Conservation (phyloP, 1,140 invertebrate genomes). For the Hylaeus volcanicus region DNA sequence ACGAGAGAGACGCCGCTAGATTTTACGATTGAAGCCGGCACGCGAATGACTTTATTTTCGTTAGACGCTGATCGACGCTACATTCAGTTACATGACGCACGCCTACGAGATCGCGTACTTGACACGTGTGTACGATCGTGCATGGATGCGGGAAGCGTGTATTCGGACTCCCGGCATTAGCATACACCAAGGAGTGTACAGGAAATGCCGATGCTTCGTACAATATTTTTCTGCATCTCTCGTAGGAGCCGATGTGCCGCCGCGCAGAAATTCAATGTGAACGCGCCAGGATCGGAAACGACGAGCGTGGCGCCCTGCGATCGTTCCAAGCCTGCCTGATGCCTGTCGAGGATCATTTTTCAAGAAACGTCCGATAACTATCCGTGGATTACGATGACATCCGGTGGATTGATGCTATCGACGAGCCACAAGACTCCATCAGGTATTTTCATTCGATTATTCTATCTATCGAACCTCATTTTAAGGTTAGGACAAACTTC, state of each 20-base stretch:
- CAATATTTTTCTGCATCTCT: slow-evolving; percentile 25
- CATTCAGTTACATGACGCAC: slow-evolving; percentile 56
- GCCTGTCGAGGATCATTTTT: slow-evolving; percentile 3
- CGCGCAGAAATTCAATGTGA: slow-evolving; percentile 32
- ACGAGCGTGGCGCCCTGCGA: slow-evolving; percentile 11
- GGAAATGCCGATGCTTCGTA: slow-evolving; percentile 57
- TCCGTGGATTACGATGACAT: neutral
- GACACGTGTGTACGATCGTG: slow-evolving; percentile 45
- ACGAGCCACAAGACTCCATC: neutral
- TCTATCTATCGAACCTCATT: too few relatives aligned
- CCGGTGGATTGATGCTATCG: too few relatives aligned
- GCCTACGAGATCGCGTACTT: slow-evolving; percentile 52
- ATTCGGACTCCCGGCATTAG: slow-evolving; percentile 45
- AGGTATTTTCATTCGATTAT: neutral
- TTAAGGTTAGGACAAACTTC: too few relatives aligned
- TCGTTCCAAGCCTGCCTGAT: neutral
- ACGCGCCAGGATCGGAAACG: slow-evolving; percentile 8
- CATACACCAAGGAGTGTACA: slow-evolving; percentile 62
- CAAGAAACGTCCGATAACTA: neutral
- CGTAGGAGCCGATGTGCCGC: slow-evolving; percentile 13
- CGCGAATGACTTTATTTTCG: slow-evolving; percentile 44
- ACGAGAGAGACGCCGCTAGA: slow-evolving; percentile 8
- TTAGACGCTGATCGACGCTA: slow-evolving; percentile 38
- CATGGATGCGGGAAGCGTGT: slow-evolving; percentile 11
- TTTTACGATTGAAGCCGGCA: slow-evolving; percentile 29